Percentiles rank a stretch among this genome's conserved stretches.
phyloP scores from a whole-genome alignment of 2,113 vertebrate species.

The Crotalus viridis region DNA sequence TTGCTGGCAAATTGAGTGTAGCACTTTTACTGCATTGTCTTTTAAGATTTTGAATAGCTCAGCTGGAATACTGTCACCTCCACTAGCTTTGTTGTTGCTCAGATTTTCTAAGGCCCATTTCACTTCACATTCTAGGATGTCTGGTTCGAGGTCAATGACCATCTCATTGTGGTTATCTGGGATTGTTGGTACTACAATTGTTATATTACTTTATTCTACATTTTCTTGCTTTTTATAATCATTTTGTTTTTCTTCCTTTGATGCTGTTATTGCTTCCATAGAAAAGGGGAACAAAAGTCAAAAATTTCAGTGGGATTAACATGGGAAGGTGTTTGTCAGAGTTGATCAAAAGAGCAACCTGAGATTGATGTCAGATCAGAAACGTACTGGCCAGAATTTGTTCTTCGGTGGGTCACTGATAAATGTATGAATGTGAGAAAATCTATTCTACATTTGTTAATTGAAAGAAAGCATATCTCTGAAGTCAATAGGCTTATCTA shows the following conservation, averaged over 20 bases:
- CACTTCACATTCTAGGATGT: no score
- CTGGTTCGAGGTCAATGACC: no score
- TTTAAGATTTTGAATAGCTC: no score
- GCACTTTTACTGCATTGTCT: no score
- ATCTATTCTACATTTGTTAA: neutral
- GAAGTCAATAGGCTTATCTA: neutral
- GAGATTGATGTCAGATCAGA: neutral
- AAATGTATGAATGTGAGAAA: neutral
- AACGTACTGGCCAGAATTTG: neutral
- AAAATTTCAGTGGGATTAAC: neutral
- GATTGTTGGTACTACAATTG: neutral
- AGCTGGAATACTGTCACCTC: no score
- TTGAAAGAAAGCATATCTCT: neutral
- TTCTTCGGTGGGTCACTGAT: neutral
- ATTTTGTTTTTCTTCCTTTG: neutral
- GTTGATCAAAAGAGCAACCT: neutral
- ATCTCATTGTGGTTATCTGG: no score
- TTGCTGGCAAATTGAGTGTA: no score
- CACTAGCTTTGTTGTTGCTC: no score
- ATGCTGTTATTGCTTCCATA: neutral
- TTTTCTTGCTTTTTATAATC: neutral
- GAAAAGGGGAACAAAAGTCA: neutral
- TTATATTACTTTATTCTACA: neutral
- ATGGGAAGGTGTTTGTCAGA: neutral
- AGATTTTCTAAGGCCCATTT: no score